Evolutionary conservation across 2,888 invertebrate species (phyloP).

Genomic region (Plusia festucae): DNA sequence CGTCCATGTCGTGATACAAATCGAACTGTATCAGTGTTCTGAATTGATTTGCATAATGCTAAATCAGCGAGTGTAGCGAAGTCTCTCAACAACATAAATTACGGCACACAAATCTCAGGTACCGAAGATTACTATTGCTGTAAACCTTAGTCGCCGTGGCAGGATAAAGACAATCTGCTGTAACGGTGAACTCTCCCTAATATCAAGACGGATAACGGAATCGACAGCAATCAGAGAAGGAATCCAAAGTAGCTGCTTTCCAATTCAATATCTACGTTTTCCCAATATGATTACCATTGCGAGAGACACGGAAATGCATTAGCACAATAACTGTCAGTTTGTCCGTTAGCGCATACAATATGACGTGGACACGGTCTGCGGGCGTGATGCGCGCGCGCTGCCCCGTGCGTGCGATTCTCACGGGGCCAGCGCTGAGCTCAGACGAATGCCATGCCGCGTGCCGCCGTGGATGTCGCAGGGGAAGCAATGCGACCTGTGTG

Average conservation of each 20-base stretch:
- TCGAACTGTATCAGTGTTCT: constrained; percentile 37
- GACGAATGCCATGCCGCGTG: constrained; percentile 15
- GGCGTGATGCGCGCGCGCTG: constrained; percentile 68
- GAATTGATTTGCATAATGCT: constrained; percentile 42
- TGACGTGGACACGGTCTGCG: constrained; percentile 62
- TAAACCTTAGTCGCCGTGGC: constrained; percentile 27
- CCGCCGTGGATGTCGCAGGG: constrained; percentile 27
- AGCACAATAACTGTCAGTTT: constrained; percentile 73
- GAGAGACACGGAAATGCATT: constrained; percentile 70
- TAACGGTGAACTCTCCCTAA: constrained; percentile 50
- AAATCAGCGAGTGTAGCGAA: constrained; percentile 45
- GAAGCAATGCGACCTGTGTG: constrained; percentile 34
- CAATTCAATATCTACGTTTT: constrained; percentile 54
- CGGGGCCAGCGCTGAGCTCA: constrained; percentile 57
- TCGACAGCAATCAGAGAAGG: constrained; percentile 42
- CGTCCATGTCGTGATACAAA: constrained; percentile 48
- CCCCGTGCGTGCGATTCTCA: constrained; percentile 75
- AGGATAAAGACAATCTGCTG: constrained; percentile 49
- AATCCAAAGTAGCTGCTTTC: constrained; percentile 52
- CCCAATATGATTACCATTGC: constrained; percentile 57
- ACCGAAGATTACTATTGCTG: constrained; percentile 37
- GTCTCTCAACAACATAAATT: constrained; percentile 44
- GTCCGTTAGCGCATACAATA: constrained; percentile 71
- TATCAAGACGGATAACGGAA: constrained; percentile 52
- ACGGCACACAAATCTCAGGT: constrained; percentile 38